Percentiles rank a stretch among this genome's conserved stretches.
Evolutionary conservation across 1,140 invertebrate species (phyloP).

Genomic region (Philaenus spumarius): DNA sequence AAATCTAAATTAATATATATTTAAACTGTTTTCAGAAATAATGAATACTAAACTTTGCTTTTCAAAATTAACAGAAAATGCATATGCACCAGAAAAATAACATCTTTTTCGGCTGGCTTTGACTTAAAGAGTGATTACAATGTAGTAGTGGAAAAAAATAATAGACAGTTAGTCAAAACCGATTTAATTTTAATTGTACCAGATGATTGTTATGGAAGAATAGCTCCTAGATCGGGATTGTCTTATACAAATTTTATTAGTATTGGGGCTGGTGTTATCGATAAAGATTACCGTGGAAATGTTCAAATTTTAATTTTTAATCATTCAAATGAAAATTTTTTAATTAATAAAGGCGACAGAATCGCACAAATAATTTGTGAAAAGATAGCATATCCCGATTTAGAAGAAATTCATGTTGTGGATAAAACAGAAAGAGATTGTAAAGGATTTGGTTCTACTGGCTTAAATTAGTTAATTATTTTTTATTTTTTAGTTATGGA

Average conservation of each 20-base stretch:
- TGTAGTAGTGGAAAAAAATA: not conserved
- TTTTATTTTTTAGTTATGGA: too few relatives aligned
- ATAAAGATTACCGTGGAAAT: slow-evolving; percentile 91
- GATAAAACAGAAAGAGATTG: too few relatives aligned
- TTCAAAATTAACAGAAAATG: slow-evolving; percentile 14
- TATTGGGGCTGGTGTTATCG: too few relatives aligned
- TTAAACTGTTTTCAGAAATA: too few relatives aligned
- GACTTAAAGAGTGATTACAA: not conserved
- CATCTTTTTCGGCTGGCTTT: not conserved
- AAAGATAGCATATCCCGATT: slow-evolving; percentile 75
- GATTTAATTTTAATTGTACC: slow-evolving; percentile 85
- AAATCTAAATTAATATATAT: too few relatives aligned
- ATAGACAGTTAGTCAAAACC: slow-evolving; percentile 67
- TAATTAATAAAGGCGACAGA: slow-evolving; percentile 78
- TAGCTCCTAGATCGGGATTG: slow-evolving; percentile 93
- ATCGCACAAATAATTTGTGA: slow-evolving; percentile 97
- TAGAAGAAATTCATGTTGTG: slow-evolving; percentile 70
- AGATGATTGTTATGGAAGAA: slow-evolving; percentile 84
- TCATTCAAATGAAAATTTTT: slow-evolving; percentile 73
- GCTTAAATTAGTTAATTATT: too few relatives aligned
- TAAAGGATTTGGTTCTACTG: too few relatives aligned
- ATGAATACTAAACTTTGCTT: too few relatives aligned
- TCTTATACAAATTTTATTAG: slow-evolving; percentile 94
- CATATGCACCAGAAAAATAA: not conserved
- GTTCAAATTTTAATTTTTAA: slow-evolving; percentile 93